phyloP scores from a whole-genome alignment of 2,888 invertebrate genomes.

The Diaperis boleti region DNA sequence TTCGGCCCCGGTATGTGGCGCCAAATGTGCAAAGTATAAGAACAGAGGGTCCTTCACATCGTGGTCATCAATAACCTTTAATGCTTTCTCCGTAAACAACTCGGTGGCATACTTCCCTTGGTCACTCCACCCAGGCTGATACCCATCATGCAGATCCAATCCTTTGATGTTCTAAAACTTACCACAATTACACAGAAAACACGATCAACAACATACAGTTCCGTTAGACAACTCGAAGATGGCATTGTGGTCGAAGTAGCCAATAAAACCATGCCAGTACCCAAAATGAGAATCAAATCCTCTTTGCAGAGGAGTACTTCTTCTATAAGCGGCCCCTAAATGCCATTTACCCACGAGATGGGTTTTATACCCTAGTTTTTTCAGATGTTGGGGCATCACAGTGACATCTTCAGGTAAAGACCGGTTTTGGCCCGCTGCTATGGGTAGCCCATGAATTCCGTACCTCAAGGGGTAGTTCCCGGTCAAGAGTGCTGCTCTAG shows the following conservation, averaged over 20 bases:
- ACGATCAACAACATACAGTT: conserved; percentile 27
- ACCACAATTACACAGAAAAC: background rate
- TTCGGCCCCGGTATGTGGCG: conserved; percentile 69
- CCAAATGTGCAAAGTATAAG: conserved; percentile 81
- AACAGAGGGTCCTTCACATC: conserved; percentile 76
- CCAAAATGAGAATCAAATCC: conserved; percentile 89
- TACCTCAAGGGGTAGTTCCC: conserved; percentile 89
- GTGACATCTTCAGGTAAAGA: conserved; percentile 72
- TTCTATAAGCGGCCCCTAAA: conserved; percentile 78
- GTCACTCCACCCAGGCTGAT: conserved; percentile 66
- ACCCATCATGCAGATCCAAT: conserved; percentile 66
- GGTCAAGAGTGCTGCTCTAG: conserved; percentile 83
- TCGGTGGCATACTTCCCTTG: conserved; percentile 77
- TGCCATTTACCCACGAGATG: conserved; percentile 90
- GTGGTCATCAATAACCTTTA: conserved; percentile 73
- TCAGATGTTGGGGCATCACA: conserved; percentile 72
- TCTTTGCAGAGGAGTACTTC: conserved; percentile 76
- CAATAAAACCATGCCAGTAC: conserved; percentile 84
- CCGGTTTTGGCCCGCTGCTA: conserved; percentile 76
- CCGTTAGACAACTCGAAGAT: conserved; percentile 21
- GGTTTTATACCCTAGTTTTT: conserved; percentile 76
- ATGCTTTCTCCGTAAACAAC: conserved; percentile 75
- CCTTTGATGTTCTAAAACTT: conserved; percentile 63
- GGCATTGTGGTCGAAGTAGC: conserved; percentile 74
- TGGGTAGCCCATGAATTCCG: conserved; percentile 80